These are phyloP conservation scores for Meda fulgida DNA, from an alignment of 2,797 vertebrate species.

Conservation along the genomic window DNA sequence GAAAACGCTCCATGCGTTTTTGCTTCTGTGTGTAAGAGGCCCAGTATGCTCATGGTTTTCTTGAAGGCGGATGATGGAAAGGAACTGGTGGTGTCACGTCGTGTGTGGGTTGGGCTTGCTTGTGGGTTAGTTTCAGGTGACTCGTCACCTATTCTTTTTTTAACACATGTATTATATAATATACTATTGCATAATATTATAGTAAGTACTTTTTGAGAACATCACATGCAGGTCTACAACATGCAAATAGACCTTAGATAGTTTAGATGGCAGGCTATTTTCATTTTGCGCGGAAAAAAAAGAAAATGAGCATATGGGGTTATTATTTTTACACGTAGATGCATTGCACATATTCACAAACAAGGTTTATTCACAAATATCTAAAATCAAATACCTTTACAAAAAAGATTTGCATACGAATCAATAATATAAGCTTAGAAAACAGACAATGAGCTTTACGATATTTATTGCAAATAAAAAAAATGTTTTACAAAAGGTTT, in stretches of 20 bases:
- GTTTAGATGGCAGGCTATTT: background rate
- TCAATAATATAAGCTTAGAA: background rate
- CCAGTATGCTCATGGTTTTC: background rate
- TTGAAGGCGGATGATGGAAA: conserved; percentile 24
- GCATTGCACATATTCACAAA: background rate
- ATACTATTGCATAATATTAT: background rate
- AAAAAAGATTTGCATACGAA: background rate
- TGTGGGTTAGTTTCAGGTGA: conserved; percentile 33
- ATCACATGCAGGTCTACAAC: background rate
- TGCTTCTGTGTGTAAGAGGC: background rate
- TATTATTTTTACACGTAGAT: background rate
- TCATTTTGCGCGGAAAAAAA: background rate
- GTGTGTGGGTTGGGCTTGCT: conserved; percentile 28
- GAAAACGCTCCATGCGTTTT: background rate
- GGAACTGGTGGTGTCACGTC: background rate
- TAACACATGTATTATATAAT: background rate
- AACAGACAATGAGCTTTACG: too few relatives aligned
- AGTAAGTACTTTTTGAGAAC: background rate
- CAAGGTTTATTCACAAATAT: background rate
- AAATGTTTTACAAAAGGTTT: background rate
- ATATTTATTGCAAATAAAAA: background rate
- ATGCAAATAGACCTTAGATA: background rate
- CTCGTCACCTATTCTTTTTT: background rate
- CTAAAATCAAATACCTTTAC: too few relatives aligned
- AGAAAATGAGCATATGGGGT: background rate